Evolutionary conservation across 2,113 vertebrate genomes (phyloP).

Genomic region (Periophthalmus modestus): DNA sequence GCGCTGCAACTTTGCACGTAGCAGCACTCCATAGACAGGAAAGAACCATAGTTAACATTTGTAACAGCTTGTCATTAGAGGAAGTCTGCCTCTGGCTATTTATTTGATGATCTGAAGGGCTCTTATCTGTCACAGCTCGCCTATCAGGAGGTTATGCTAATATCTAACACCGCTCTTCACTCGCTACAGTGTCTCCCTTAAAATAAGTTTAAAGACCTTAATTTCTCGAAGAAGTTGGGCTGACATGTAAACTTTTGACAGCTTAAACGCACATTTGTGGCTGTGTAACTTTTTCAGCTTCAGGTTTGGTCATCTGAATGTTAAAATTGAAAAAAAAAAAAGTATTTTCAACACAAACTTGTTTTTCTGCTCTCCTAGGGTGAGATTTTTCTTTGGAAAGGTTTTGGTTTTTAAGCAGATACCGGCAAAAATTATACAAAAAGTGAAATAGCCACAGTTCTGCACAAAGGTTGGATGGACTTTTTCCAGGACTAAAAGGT

Average conservation of each 20-base stretch:
- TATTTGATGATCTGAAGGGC: constrained; percentile 67
- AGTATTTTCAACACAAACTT: background rate
- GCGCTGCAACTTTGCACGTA: constrained; percentile 54
- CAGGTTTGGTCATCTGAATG: background rate
- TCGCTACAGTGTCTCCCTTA: background rate
- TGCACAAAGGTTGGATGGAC: background rate
- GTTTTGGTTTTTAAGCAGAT: background rate
- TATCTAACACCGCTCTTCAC: constrained; percentile 15
- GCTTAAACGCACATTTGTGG: background rate
- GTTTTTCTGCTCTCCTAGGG: background rate
- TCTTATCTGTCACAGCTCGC: constrained; percentile 59
- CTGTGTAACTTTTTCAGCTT: background rate
- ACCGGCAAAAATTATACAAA: background rate
- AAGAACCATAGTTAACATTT: constrained; percentile 52
- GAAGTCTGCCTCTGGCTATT: constrained; percentile 60
- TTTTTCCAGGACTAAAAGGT: background rate
- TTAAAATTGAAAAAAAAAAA: background rate
- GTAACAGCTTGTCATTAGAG: constrained; percentile 65
- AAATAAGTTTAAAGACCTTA: background rate
- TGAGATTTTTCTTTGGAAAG: background rate
- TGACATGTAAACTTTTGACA: constrained; percentile 16
- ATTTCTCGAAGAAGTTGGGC: constrained; percentile 16
- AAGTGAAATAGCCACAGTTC: background rate
- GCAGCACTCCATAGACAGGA: constrained; percentile 45
- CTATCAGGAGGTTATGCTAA: constrained; percentile 19